Evolutionary conservation across 1,140 invertebrate species (phyloP), one percentile per base, ranked within the genome.

Genomic region (Gryon sp.): DNA sequence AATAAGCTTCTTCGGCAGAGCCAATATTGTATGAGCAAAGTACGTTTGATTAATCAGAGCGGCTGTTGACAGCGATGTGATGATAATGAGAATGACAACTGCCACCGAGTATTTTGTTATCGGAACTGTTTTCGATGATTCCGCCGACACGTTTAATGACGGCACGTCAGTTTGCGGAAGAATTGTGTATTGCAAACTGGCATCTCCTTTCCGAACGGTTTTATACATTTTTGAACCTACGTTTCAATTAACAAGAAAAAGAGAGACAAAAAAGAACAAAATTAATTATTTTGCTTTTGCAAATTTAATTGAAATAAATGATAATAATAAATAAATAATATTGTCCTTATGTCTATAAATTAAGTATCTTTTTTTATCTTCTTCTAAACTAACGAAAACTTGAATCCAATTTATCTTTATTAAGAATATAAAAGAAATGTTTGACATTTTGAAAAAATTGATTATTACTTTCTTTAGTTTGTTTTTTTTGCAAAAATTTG

Each of bases 141-240:
- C 28, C 6, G 52, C 20, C 16, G 43, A 50, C 19, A 19, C 46
- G 22, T 28, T 78, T 40, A 87, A 90, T n/a, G 91, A 84, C 66
- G 92, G 90, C 79, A 92, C 92, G 82, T 93, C 92, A 15, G 92
- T 92, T 82, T 93, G 92, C 32, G 93, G 92, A 26, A 94, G 86
- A 74, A 94, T 93, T 28, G 92, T 93, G 82, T 94, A 94, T 77
- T 93, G 92, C 75, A 94, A 88, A 79, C 92, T 92, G 77, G 93
- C 92, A 80, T 94, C 92, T 22, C 93, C 93, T 82, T 93, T 92
- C 55, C 92, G 84, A 80, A 94, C 92, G 40, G 92, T 94, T 89
- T 94, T 93, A 86, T 93, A 94, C 92, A 93, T 86, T 18, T 40
- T 18, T 36, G 14, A 36, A 36, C 32, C n/a, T n/a, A 7, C 8